phyloP scores from a whole-genome alignment of 2,797 vertebrate species.

The Gymnocypris eckloni region DNA sequence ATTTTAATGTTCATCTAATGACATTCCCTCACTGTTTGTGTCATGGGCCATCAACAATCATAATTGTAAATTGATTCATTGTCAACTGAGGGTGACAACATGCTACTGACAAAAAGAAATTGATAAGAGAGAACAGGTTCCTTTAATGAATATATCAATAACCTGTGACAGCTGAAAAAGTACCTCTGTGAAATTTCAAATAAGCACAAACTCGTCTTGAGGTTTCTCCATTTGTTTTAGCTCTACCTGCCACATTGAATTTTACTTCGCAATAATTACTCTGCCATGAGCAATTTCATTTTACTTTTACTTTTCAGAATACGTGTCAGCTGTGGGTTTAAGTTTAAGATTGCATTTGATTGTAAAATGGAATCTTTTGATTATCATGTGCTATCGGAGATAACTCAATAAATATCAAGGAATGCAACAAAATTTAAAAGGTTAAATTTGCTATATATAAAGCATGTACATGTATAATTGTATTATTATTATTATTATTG shows the following conservation, averaged over 20 bases:
- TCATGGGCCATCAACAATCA: constrained; percentile 89
- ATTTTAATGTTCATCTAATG: constrained; percentile 89
- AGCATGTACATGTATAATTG: background rate
- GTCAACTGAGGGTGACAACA: constrained; percentile 84
- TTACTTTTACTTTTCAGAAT: constrained; percentile 48
- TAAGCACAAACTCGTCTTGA: constrained; percentile 78
- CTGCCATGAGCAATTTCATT: constrained; percentile 58
- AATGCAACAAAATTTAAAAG: background rate
- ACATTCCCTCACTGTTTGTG: constrained; percentile 83
- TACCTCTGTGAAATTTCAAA: constrained; percentile 79
- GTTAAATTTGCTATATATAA: background rate
- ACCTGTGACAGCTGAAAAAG: constrained; percentile 85
- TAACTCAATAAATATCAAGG: background rate
- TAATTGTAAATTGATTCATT: constrained; percentile 89
- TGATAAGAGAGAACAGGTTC: constrained; percentile 78
- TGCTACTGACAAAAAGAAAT: constrained; percentile 79
- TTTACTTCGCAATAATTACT: constrained; percentile 58
- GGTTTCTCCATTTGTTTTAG: constrained; percentile 78
- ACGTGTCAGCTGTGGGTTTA: constrained; percentile 18
- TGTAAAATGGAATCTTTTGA: constrained; percentile 10
- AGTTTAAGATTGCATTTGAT: constrained; percentile 31
- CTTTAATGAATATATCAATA: constrained; percentile 89
- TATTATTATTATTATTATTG: background rate
- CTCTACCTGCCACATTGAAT: constrained; percentile 61
- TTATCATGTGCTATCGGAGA: background rate